These are phyloP conservation scores for Pollicipes pollicipes DNA, from an alignment of 1,140 invertebrate genomes.

Conservation along the genomic window DNA sequence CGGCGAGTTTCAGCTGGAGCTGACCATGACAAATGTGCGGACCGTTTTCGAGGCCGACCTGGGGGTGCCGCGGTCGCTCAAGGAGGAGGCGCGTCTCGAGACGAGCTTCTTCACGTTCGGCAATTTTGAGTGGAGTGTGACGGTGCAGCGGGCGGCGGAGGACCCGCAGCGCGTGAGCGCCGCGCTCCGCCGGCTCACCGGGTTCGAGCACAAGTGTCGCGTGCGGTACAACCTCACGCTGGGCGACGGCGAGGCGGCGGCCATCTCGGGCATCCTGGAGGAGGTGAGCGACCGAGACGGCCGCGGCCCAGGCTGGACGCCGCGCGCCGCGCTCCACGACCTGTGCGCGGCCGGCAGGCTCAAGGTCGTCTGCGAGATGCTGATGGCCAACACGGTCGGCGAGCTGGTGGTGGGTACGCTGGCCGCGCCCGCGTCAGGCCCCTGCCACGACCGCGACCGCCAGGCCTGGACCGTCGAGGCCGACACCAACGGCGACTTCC, in stretches of 20 bases:
- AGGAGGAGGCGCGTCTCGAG: constrained; percentile 34
- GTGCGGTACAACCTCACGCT: constrained; percentile 42
- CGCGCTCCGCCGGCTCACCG: constrained; percentile 53
- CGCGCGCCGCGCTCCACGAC: constrained; percentile 39
- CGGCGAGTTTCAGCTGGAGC: constrained; percentile 63
- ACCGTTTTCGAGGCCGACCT: constrained; percentile 58
- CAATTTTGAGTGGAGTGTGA: constrained; percentile 68
- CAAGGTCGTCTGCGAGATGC: constrained; percentile 51
- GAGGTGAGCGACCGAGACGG: constrained; percentile 57
- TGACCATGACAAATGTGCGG: constrained; percentile 54
- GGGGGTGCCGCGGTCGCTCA: constrained; percentile 32
- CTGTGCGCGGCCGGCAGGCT: constrained; percentile 38
- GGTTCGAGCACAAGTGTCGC: constrained; percentile 60
- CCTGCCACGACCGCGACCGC: constrained; percentile 68
- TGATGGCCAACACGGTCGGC: constrained; percentile 53
- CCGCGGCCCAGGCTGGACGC: constrained; percentile 51
- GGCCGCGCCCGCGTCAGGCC: constrained; percentile 26
- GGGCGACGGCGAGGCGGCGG: constrained; percentile 39
- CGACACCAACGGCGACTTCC: constrained; percentile 58
- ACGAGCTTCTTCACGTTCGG: constrained; percentile 54
- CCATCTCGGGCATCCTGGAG: constrained; percentile 58
- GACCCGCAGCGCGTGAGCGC: constrained; percentile 36
- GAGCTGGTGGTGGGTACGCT: constrained; percentile 37
- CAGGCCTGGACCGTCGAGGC: constrained; percentile 63
- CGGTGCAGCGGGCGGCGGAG: constrained; percentile 24